phyloP scores from a whole-genome alignment of 2,797 vertebrate genomes.

The Micrastur ruficollis region DNA sequence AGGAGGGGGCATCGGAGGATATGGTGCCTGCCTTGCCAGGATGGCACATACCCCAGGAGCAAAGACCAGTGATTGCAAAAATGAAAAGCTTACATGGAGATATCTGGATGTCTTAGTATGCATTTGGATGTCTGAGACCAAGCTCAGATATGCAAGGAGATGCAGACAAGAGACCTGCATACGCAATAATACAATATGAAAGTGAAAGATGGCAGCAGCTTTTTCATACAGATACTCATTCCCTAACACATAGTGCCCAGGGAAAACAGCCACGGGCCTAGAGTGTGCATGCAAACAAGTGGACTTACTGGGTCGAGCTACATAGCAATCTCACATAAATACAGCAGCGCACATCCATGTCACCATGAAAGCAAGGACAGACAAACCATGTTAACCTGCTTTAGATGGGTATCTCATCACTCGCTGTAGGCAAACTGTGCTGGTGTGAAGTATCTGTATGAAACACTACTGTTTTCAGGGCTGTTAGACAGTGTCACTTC shows the following conservation, averaged over 20 bases:
- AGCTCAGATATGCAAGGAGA: neutral
- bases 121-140: neutral
- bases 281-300: neutral
- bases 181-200: neutral
- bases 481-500: neutral
- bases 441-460: conserved; percentile 37
- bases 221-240: conserved; percentile 42
- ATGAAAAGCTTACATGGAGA: neutral
- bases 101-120: neutral
- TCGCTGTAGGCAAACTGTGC: conserved; percentile 17
- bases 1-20: conserved; percentile 53
- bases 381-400: neutral
- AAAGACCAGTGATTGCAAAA: conserved; percentile 19
- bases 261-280: conserved; percentile 28
- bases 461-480: neutral
- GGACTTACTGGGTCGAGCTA: conserved; percentile 10
- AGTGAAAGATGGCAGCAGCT: conserved; percentile 35
- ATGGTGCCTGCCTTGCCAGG: conserved; percentile 19
- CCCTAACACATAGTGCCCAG: conserved; percentile 6
- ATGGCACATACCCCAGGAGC: conserved; percentile 3
- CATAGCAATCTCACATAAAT: neutral
- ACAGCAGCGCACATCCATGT: neutral
- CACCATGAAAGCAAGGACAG: conserved; percentile 22
- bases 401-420: neutral
- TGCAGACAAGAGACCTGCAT: neutral